Conservation (phyloP, 2,797 vertebrate genomes). For the Diglossa cyanea region DNA sequence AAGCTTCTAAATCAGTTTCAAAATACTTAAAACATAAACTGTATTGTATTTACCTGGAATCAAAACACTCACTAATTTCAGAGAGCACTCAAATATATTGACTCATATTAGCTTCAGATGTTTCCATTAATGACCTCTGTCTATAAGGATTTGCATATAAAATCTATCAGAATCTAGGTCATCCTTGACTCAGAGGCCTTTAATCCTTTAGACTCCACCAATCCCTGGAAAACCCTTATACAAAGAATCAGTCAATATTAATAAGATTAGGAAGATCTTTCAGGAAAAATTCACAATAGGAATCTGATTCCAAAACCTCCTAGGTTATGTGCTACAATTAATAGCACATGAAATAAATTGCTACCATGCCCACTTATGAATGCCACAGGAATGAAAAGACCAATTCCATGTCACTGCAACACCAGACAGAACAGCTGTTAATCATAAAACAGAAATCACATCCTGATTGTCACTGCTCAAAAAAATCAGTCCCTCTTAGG, state of each 20-base stretch:
- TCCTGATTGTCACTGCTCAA: not conserved
- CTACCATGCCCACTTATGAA: not conserved
- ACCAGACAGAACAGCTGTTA: not conserved
- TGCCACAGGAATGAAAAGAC: not conserved
- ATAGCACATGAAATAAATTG: slow-evolving; percentile 12
- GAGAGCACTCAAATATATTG: not conserved
- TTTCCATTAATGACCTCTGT: slow-evolving; percentile 42
- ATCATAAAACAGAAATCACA: not conserved
- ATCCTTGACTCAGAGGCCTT: slow-evolving; percentile 50
- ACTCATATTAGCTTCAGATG: slow-evolving; percentile 28
- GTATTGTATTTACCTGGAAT: not conserved
- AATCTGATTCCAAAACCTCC: not conserved
- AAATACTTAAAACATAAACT: not conserved
- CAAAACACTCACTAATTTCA: not conserved
- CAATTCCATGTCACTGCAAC: not conserved
- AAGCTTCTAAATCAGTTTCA: not conserved
- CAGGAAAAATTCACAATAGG: slow-evolving; percentile 34
- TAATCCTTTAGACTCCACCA: slow-evolving; percentile 38
- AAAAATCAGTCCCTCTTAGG: not conserved
- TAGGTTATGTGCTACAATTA: not conserved
- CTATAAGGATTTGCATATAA: slow-evolving; percentile 50
- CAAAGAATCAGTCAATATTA: slow-evolving; percentile 31
- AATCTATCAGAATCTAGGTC: slow-evolving; percentile 60
- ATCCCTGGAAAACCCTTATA: slow-evolving; percentile 52
- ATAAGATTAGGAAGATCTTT: slow-evolving; percentile 32